Evolutionary conservation across 2,113 vertebrate species (phyloP).

Genomic region (Tricholaema leucomelas): DNA sequence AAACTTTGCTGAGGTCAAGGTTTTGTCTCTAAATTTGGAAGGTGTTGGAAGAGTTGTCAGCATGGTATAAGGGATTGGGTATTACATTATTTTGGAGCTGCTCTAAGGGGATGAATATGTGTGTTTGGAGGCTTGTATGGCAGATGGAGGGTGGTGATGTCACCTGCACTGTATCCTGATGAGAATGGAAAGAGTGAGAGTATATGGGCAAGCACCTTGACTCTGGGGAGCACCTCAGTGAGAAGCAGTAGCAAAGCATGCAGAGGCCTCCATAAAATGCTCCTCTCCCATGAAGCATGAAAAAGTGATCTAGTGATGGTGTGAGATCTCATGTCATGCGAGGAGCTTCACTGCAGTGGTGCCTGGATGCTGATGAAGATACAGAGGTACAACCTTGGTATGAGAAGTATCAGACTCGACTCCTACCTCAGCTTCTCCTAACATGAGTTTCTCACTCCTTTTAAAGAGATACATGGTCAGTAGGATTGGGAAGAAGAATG

Average conservation of each 20-base stretch:
- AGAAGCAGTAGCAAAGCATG: neutral
- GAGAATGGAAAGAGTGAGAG: neutral
- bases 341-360: neutral
- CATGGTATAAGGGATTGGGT: neutral
- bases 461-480: neutral
- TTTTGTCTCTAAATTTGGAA: neutral
- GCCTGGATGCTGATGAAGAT: neutral
- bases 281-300: fast-evolving
- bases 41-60: neutral
- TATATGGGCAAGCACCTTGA: too few relatives aligned
- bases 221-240: neutral
- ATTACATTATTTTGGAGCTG: neutral
- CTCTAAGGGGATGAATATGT: neutral
- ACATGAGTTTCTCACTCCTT: neutral
- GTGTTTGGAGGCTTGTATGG: neutral
- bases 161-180: neutral
- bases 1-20: fast-evolving
- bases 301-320: fast-evolving
- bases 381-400: neutral
- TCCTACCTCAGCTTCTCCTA: neutral
- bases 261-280: neutral
- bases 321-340: fast-evolving
- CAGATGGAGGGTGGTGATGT: neutral
- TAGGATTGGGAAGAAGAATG: neutral
- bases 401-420: neutral